Percentiles rank a stretch among this genome's conserved stretches.
Conservation (phyloP, 1,140 invertebrate genomes). For the Polypedilum vanderplanki region DNA sequence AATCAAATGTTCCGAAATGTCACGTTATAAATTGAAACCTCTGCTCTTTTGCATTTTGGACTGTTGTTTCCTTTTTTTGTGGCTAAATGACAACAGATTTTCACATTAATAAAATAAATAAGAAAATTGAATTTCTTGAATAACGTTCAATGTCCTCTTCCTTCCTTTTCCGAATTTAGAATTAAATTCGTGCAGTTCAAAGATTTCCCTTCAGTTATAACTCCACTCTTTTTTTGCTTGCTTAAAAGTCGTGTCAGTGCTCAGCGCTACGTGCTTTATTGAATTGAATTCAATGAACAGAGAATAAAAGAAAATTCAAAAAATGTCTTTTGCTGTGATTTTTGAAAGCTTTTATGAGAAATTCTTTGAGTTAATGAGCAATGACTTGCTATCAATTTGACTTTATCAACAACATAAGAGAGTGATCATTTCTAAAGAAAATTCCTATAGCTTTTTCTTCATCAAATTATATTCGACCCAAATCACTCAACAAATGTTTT, state of each 20-base stretch:
- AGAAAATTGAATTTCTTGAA: conserved; percentile 15
- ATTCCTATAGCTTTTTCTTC: not conserved
- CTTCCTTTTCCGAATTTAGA: not conserved
- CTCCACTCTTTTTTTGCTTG: not conserved
- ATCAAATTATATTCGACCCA: conserved; percentile 1
- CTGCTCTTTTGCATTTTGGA: no score
- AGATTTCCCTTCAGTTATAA: not conserved
- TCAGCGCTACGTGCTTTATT: not conserved
- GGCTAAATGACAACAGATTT: no score
- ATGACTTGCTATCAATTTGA: not conserved
- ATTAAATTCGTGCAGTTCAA: not conserved
- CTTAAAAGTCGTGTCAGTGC: not conserved
- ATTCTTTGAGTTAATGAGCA: no score
- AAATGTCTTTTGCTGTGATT: no score
- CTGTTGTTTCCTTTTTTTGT: no score
- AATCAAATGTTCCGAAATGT: not conserved
- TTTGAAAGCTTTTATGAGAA: no score
- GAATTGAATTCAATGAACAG: not conserved
- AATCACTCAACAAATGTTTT: conserved; percentile 1
- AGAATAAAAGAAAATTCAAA: no score
- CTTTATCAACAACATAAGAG: conserved; percentile 1
- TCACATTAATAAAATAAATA: not conserved
- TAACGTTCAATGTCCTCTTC: not conserved
- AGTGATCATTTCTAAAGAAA: not conserved
- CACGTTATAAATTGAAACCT: not conserved